phyloP scores from a whole-genome alignment of 2,797 vertebrate genomes.

The Philypnodon macrostomus region DNA sequence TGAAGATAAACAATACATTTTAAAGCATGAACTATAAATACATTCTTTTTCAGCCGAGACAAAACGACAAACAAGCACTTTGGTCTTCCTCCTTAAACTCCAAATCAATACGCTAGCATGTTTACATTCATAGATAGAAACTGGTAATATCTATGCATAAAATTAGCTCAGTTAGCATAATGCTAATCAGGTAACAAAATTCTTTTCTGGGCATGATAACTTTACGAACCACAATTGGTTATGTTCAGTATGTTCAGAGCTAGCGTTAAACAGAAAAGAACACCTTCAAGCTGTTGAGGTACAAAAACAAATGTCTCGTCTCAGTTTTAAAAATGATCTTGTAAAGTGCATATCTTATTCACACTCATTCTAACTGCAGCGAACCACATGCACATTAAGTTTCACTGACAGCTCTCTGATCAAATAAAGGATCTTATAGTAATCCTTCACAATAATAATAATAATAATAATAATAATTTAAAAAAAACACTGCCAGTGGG shows the following conservation, averaged over 20 bases:
- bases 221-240: constrained; percentile 39
- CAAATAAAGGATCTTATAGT: too few species aligned
- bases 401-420: too few species aligned
- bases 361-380: constrained; percentile 68
- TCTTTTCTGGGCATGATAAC: constrained; percentile 2
- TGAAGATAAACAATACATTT: constrained; percentile 59
- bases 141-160: too few species aligned
- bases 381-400: constrained; percentile 38
- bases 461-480: too few species aligned
- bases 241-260: constrained; percentile 13
- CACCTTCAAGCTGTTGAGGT: constrained; percentile 55
- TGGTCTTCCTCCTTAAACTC: constrained; percentile 82
- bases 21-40: constrained; percentile 73
- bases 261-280: constrained; percentile 13
- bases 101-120: constrained; percentile 34
- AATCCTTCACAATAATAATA: too few species aligned
- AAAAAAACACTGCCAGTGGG: too few species aligned
- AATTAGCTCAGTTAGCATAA: constrained; percentile 12
- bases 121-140: too few species aligned
- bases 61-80: constrained; percentile 85
- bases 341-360: constrained; percentile 87
- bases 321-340: constrained; percentile 34
- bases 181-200: constrained; percentile 28
- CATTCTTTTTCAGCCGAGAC: constrained; percentile 78
- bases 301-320: constrained; percentile 54